Evolutionary conservation across 2,113 vertebrate species (phyloP).

Genomic region (Calyptommatus sinebrachiatus): DNA sequence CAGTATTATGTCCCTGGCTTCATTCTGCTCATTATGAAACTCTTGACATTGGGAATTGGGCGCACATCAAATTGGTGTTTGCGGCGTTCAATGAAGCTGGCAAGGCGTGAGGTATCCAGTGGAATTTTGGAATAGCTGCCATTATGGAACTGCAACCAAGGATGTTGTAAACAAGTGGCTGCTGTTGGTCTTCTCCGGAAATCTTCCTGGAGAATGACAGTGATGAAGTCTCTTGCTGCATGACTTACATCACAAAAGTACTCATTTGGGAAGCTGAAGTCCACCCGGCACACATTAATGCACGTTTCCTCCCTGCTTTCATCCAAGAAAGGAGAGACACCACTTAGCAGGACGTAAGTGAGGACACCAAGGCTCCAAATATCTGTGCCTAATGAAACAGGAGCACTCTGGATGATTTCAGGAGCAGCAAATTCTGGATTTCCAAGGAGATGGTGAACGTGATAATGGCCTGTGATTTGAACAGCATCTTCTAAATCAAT

Average conservation of each 20-base stretch:
- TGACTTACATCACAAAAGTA: constrained; percentile 90
- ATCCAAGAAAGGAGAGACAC: constrained; percentile 94
- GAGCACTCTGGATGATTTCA: constrained; percentile 91
- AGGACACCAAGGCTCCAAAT: constrained; percentile 94
- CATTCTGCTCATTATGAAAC: constrained; percentile 78
- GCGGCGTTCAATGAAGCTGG: constrained; percentile 90
- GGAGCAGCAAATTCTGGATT: constrained; percentile 95
- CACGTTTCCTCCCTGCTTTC: constrained; percentile 97
- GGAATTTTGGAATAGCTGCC: constrained; percentile 90
- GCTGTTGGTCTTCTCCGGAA: constrained; percentile 85
- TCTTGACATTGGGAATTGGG: constrained; percentile 86
- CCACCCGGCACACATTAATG: constrained; percentile 92
- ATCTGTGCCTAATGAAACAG: constrained; percentile 88
- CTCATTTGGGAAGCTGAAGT: constrained; percentile 94
- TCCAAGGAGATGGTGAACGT: constrained; percentile 90
- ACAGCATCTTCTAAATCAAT: constrained; percentile 93
- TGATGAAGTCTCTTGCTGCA: constrained; percentile 90
- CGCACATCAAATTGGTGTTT: constrained; percentile 89
- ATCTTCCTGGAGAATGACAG: constrained; percentile 86
- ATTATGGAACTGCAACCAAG: constrained; percentile 86
- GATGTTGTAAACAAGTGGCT: constrained; percentile 90
- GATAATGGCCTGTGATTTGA: constrained; percentile 89
- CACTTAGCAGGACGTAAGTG: constrained; percentile 91
- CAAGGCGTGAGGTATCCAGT: constrained; percentile 88
- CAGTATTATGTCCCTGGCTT: constrained; percentile 64